These are phyloP conservation scores for Ectemnius lituratus DNA, from an alignment of 2,888 invertebrate genomes.

Conservation along the genomic window DNA sequence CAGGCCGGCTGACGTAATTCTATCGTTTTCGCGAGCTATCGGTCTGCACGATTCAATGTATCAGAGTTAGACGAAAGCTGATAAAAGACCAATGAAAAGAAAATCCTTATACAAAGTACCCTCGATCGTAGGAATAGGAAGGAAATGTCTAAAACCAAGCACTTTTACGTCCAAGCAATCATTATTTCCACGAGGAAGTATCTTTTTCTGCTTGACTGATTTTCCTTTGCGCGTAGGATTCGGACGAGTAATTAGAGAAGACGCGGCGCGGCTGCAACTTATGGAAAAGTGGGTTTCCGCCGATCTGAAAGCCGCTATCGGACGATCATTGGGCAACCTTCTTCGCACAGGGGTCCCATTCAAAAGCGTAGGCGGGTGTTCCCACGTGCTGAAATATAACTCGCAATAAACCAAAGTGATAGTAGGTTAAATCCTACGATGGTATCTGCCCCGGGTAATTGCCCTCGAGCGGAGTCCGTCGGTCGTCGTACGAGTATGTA, in stretches of 20 bases:
- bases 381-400: conserved; percentile 76
- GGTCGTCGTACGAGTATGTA: conserved; percentile 7
- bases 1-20: too few species aligned
- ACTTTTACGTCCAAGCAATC: conserved; percentile 12
- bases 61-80: too few species aligned
- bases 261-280: conserved; percentile 60
- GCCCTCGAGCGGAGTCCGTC: conserved; percentile 58
- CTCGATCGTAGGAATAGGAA: too few species aligned
- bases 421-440: conserved; percentile 76
- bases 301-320: conserved; percentile 72
- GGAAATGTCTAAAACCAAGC: too few species aligned
- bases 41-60: too few species aligned
- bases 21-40: too few species aligned
- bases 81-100: too few species aligned
- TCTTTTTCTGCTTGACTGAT: conserved; percentile 13
- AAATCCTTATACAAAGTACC: too few species aligned
- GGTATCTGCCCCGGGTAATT: conserved; percentile 72
- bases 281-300: conserved; percentile 76
- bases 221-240: conserved; percentile 46
- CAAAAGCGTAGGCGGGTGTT: conserved; percentile 67
- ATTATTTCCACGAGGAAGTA: conserved; percentile 14
- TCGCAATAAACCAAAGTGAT: conserved; percentile 75
- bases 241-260: conserved; percentile 60
- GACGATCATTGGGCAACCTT: conserved; percentile 75
- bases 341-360: conserved; percentile 71